Evolutionary conservation across 1,140 invertebrate genomes (phyloP).

Genomic region (Aleiodes sp.): DNA sequence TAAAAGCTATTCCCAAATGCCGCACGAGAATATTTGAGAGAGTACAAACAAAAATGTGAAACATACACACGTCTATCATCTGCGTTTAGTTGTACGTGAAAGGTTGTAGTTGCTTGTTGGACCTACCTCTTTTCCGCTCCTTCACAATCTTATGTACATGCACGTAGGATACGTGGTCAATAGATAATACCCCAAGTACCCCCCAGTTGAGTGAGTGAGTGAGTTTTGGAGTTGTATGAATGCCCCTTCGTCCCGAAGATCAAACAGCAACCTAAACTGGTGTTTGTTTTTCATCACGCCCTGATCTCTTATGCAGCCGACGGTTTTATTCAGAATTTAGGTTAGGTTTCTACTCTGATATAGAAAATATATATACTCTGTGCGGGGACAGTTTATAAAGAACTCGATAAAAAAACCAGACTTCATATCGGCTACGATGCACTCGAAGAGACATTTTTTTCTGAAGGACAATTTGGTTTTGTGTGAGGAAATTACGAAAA

Average conservation of each 20-base stretch:
- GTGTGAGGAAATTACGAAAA: too few species aligned
- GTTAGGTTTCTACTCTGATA: constrained; percentile 55
- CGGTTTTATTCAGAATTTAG: constrained; percentile 66
- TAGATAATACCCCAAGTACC: constrained; percentile 52
- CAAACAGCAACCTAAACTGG: constrained; percentile 66
- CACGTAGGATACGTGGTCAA: constrained; percentile 52
- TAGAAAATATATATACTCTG: not conserved
- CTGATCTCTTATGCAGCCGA: constrained; percentile 64
- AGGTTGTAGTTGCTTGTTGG: not conserved
- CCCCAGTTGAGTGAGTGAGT: constrained; percentile 3
- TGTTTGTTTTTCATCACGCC: constrained; percentile 68
- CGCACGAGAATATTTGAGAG: constrained; percentile 14
- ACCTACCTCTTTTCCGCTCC: not conserved
- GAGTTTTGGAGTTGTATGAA: constrained; percentile 57
- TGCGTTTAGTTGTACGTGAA: not conserved
- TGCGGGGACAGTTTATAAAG: not conserved
- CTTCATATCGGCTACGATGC: constrained; percentile 2
- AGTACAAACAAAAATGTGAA: not conserved
- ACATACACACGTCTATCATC: not conserved
- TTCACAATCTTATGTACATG: constrained; percentile 26
- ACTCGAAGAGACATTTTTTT: too few species aligned
- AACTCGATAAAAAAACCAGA: not conserved
- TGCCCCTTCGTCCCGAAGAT: constrained; percentile 62
- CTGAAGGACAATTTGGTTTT: too few species aligned
- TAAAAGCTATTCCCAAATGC: constrained; percentile 56